These are phyloP conservation scores for Ceratotherium simum DNA, from an alignment of 2,113 vertebrate genomes.

Conservation along the genomic window DNA sequence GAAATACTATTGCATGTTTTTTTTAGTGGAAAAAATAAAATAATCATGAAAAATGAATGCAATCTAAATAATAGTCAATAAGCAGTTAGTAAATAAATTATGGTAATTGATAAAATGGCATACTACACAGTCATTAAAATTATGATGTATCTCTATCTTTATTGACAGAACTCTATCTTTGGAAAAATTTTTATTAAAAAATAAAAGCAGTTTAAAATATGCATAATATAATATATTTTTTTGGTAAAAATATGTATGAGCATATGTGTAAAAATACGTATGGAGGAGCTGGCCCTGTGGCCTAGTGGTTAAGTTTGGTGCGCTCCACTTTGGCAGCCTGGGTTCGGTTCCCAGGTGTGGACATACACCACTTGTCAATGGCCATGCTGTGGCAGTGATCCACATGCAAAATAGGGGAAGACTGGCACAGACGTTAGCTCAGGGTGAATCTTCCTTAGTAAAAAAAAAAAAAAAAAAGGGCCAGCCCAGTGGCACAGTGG, in stretches of 20 bases:
- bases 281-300: neutral
- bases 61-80: slow-evolving; percentile 12
- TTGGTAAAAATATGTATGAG: neutral
- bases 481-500: too few species aligned
- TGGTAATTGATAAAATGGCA: neutral
- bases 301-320: too few species aligned
- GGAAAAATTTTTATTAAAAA: neutral
- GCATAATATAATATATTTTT: neutral
- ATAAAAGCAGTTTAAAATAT: neutral
- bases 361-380: too few species aligned
- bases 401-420: too few species aligned
- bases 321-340: too few species aligned
- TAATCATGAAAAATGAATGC: neutral
- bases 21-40: neutral
- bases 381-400: too few species aligned
- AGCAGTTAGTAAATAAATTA: neutral
- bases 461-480: too few species aligned
- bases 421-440: too few species aligned
- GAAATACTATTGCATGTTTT: slow-evolving; percentile 21
- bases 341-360: too few species aligned
- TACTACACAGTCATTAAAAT: neutral
- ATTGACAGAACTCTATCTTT: neutral
- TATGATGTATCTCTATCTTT: neutral
- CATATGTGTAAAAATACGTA: neutral
- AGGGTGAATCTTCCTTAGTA: too few species aligned